Percentiles rank a stretch among this genome's conserved stretches.
phyloP scores from a whole-genome alignment of 2,797 vertebrate genomes.

The Oophaga sylvatica region DNA sequence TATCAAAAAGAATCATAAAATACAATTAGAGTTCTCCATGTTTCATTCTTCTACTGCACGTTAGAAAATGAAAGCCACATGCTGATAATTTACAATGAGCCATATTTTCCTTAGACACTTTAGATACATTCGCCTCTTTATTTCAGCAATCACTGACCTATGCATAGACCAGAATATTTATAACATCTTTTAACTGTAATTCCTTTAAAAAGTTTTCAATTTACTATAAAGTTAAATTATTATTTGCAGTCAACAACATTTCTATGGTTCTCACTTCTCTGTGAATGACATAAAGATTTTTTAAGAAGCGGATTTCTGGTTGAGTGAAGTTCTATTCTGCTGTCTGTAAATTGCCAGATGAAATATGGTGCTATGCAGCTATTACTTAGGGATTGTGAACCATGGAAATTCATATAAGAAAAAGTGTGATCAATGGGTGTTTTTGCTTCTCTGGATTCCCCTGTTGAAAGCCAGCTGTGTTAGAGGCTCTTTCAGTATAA shows the following conservation, averaged over 20 bases:
- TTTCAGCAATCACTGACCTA: conserved; percentile 4
- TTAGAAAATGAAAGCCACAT: neutral
- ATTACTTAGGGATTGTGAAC: conserved; percentile 52
- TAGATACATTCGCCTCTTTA: neutral
- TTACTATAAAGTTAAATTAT: conserved; percentile 54
- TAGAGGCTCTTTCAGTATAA: conserved; percentile 49
- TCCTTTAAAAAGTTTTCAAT: conserved; percentile 55
- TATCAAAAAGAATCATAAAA: neutral
- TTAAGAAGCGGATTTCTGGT: conserved; percentile 55
- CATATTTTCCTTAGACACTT: neutral
- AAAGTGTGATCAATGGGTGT: conserved; percentile 55
- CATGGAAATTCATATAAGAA: conserved; percentile 49
- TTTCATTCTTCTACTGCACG: neutral
- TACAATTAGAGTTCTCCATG: neutral
- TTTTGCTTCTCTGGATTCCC: conserved; percentile 51
- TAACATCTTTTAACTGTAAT: conserved; percentile 35
- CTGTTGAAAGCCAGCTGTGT: conserved; percentile 29
- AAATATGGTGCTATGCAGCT: conserved; percentile 55
- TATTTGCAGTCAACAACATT: conserved; percentile 33
- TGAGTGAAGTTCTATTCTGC: conserved; percentile 53
- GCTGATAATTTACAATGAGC: neutral
- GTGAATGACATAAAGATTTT: conserved; percentile 55
- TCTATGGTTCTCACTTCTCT: conserved; percentile 35
- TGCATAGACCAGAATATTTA: conserved; percentile 47
- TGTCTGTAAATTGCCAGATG: conserved; percentile 55